Conservation (phyloP, 64 coral and sea anemone genomes). For the Montipora efflorescens region DNA sequence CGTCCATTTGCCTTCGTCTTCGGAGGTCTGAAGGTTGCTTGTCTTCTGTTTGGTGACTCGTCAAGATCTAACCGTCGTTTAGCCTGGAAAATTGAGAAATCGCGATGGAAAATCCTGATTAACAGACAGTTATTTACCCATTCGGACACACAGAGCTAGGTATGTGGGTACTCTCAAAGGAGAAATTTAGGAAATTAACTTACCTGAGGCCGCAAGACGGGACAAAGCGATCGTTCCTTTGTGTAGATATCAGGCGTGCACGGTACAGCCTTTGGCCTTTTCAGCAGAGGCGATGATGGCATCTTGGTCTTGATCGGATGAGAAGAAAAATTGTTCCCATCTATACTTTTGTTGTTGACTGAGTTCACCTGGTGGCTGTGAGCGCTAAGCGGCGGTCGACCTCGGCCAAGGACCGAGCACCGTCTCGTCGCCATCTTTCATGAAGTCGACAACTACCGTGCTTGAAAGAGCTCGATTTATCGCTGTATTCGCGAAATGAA, state of each 20-base stretch:
- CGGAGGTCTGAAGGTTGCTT: slow-evolving; percentile 38
- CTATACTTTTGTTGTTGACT: slow-evolving; percentile 19
- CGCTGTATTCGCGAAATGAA: neutral
- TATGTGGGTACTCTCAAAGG: no score
- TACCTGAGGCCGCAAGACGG: slow-evolving; percentile 17
- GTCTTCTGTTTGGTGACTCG: slow-evolving; percentile 37
- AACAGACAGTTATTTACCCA: no score
- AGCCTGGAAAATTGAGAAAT: slow-evolving; percentile 38
- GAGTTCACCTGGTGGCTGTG: slow-evolving; percentile 55
- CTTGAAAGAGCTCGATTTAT: neutral
- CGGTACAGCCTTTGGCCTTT: neutral
- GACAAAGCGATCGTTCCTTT: slow-evolving; percentile 35
- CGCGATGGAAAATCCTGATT: neutral
- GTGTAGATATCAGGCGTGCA: slow-evolving; percentile 47
- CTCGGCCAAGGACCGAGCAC: slow-evolving; percentile 6
- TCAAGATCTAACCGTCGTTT: slow-evolving; percentile 73
- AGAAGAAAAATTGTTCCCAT: neutral
- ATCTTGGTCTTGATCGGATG: neutral
- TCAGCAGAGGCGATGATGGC: neutral
- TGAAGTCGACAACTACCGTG: neutral
- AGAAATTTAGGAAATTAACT: neutral
- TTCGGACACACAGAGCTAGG: no score
- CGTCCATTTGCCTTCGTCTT: slow-evolving; percentile 26
- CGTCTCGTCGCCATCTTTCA: slow-evolving; percentile 73
- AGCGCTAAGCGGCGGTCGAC: slow-evolving; percentile 49